Evolutionary conservation across 2,888 invertebrate genomes (phyloP), one percentile per base, ranked within the genome.

Genomic region (Muscina levida): DNA sequence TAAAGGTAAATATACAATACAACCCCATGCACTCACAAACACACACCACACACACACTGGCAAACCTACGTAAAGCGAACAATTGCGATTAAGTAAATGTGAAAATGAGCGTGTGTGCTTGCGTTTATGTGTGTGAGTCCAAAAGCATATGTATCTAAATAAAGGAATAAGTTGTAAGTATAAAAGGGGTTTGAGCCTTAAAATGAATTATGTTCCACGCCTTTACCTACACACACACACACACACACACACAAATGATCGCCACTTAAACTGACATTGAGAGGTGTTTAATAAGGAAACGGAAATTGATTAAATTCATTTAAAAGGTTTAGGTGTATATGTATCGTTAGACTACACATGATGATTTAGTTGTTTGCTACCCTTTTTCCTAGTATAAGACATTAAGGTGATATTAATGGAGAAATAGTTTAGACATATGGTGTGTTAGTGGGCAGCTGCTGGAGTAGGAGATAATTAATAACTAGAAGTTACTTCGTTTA

Each of bases 241-340:
- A 37, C 2, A 6, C n/a, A 26, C 19, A 11, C 10, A 22, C 13
- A 1, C 13, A 13, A 1, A 26, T 31, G 37, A 24, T 24, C 37
- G 15, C 56, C n/a, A 26, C 13, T 17, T 22, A 22, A 44, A 31
- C 46, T 31, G 44, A n/a, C 48, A 24, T 11, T 2, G 39, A 74
- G 68, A 74, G 68, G 72, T 68, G 72, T 81, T 77, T 77, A 57
- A 75, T 75, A 81, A 77, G 77, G 75, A 80, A 78, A 71, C 59
- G 77, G 59, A 79, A 82, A 83, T 82, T 75, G 77, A 79, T 83
- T 83, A 62, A 72, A 75, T 51, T 51, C 53, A 71, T 82, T 83
- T 42, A 75, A 75, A 82, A 75, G 75, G 75, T 79, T 66, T 75
- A 75, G 67, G 80, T 71, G 75, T 79, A 67, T 75, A 75, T 70